Evolutionary conservation across 2,888 invertebrate genomes (phyloP), one percentile per base, ranked within the genome.

Genomic region (Eristalis pertinax): DNA sequence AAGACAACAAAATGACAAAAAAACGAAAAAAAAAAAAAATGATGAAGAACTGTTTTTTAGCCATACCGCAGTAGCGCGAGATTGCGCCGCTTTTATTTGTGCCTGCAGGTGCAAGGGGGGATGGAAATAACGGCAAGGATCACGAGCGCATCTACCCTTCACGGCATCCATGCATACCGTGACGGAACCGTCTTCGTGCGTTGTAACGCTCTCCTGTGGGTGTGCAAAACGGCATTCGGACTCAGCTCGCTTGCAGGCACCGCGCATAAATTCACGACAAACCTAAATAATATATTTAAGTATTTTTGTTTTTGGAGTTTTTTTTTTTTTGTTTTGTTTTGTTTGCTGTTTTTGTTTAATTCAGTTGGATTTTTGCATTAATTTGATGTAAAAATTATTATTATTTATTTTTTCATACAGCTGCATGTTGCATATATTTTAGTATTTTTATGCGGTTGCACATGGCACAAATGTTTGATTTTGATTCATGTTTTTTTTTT

Each of bases 121-220:
- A 96, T 99, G 98, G 97, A 98, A 98, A 97, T 98, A 98, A 96
- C 98, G 98, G 97, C 99, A 99, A 96, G 98, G 97, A 96, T 98
- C 98, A 96, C 98, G 98, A 96, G 97, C 96, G 96, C 98, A 98
- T 96, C 98, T 97, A 96, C 98, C 97, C 96, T 97, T 97, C 96
- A 98, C 97, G 96, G 97, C 98, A 96, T 99, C 98, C 98, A 98
- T 98, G 98, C 99, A 99, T 96, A 98, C 98, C 95, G 98, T 98
- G 96, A 98, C 98, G 95, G 97, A 97, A 96, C 98, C 98, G 96
- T 98, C 98, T 95, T 97, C 97, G 95, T 98, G 98, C 95, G 98
- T 96, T 94, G 96, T 96, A 95, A 98, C 98, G 95, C 97, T 96
- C 95, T 98, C 97, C 95, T 98, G 96, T 95, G 98, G 98, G 96